Evolutionary conservation across 2,113 vertebrate species (phyloP), one percentile per base, ranked within the genome.

Genomic region (Rousettus leschenaultii): DNA sequence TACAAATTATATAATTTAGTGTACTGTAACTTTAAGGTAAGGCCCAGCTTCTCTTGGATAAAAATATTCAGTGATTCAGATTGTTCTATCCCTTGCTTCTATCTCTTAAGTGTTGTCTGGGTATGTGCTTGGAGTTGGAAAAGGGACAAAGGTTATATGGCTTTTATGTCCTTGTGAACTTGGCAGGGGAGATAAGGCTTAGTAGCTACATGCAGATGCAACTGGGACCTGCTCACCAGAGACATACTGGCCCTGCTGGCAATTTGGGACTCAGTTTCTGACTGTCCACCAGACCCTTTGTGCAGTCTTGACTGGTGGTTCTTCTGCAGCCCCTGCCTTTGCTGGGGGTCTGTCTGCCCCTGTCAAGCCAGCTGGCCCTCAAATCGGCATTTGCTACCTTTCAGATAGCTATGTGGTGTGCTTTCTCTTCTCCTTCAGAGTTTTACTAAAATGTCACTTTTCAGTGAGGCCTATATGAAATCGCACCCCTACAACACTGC

Each of bases 381-480:
- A 40, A 48, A 22, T 53, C 18, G 12, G 16, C 14, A 6, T 18
- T 68, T 6, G 30, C 30, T 14, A 1, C 11, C 5, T n/a, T 59
- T 24, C 55, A 22, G 11, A 22, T 26, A 19, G 1, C 15, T 2
- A 9, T 0, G 0, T 26, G 28, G 3, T 16, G 2, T 30, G 7
- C 43, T 51, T 19, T 16, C 33, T 35, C 35, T 3, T 30, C 33
- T 43, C 10, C 33, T 59, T 63, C 21, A 30, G 57, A 3, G 28
- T 40, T 70, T 22, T 21, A 35, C 48, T 45, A 65, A 88, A 71
- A 15, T 4, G 21, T 68, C 35, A 40, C 14, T 48, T 83, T 63
- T 70, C 22, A 78, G 18, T 33, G 38, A 80, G 19, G 6, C 43
- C 33, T 57, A 16, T 82, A 0, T 74, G 6, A 79, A 66, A 45